Conservation (phyloP, 2,888 invertebrate genomes). For the Drosophila paracracens region DNA sequence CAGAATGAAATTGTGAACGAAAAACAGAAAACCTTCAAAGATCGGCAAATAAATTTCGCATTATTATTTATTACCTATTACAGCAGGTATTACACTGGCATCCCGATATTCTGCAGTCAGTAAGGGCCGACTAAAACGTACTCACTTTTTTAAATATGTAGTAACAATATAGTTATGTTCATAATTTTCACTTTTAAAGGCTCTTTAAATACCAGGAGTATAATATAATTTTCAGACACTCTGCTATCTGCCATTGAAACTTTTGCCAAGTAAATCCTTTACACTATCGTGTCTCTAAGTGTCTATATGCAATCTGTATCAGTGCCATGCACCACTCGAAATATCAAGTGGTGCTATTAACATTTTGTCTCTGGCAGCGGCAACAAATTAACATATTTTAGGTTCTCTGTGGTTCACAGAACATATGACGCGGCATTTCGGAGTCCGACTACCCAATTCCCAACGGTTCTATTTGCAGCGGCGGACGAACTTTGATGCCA, state of each 20-base stretch:
- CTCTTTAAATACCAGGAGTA: background rate
- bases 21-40: background rate
- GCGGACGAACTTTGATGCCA: conserved; percentile 44
- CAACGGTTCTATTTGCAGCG: conserved; percentile 36
- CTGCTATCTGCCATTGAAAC: background rate
- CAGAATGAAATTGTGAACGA: background rate
- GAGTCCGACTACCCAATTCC: conserved; percentile 30
- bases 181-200: background rate
- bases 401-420: conserved; percentile 34
- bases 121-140: background rate
- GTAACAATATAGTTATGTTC: background rate
- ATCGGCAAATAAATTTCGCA: background rate
- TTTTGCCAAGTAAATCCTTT: conserved; percentile 8
- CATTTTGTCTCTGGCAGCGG: conserved; percentile 46
- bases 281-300: conserved; percentile 8
- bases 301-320: conserved; percentile 15
- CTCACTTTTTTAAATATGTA: background rate
- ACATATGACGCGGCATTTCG: conserved; percentile 48
- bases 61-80: background rate
- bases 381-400: conserved; percentile 60
- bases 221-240: background rate
- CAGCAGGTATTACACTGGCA: background rate
- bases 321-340: background rate
- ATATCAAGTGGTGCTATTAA: conserved; percentile 43
- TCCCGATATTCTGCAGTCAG: background rate